Evolutionary conservation across 2,797 vertebrate species (phyloP).

Genomic region (Capromys pilorides): DNA sequence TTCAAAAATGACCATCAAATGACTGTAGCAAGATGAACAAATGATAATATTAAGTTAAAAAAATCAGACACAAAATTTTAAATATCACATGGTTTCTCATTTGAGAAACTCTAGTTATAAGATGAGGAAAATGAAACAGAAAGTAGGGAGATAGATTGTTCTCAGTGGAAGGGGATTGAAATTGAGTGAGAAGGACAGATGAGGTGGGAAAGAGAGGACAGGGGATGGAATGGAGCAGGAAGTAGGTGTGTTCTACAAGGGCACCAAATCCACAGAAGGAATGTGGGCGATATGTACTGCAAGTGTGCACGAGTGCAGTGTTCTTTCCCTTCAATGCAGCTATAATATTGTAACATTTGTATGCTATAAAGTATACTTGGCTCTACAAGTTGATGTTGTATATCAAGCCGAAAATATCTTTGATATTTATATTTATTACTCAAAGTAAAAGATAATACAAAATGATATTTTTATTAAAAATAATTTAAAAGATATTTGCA

Average conservation of each 20-base stretch:
- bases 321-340: not conserved
- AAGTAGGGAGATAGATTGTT: too few species aligned
- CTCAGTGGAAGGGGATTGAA: too few species aligned
- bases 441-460: not conserved
- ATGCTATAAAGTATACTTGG: not conserved
- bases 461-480: not conserved
- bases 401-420: not conserved
- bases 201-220: too few species aligned
- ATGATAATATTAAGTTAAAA: not conserved
- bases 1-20: not conserved
- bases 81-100: not conserved
- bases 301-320: not conserved
- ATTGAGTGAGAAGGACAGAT: too few species aligned
- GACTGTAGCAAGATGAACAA: not conserved
- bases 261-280: too few species aligned
- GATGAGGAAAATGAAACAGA: not conserved
- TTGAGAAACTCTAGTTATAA: not conserved
- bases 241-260: too few species aligned
- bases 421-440: not conserved
- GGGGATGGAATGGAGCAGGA: too few species aligned
- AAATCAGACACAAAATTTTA: not conserved
- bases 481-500: not conserved
- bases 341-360: not conserved
- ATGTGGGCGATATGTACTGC: too few species aligned
- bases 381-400: not conserved